Evolutionary conservation across 1,140 invertebrate species (phyloP), one percentile per base, ranked within the genome.

Genomic region (Phocides pigmalion): DNA sequence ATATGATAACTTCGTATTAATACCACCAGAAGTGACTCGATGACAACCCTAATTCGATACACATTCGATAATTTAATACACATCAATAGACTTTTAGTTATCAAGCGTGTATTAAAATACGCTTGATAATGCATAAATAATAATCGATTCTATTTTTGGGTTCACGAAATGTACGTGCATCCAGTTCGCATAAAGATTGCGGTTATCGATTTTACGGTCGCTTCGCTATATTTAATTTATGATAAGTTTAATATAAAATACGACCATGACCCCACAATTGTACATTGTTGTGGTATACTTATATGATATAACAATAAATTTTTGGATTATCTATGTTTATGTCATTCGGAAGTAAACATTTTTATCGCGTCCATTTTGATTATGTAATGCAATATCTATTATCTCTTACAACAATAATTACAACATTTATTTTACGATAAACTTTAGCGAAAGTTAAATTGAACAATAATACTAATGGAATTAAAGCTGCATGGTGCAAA

Each of bases 71-170:
- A 62, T 66, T 66, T 66, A 66, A 50, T 47, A 64, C 49, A 66
- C 68, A 69, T 62, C 50, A 50, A 62, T 74, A 59, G 59, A 50
- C 71, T 70, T 70, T 68, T 70, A 66, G 64, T 70, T 76, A 35
- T n/a, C 32, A 12, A 4, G 32, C 32, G 32, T 35, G 32, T 35
- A 35, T 74, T 72, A 74, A 78, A 78, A 81, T 62, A 71, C 63
- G 72, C 35, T 58, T 70, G 68, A 78, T 76, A 80, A 82, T 82
- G 68, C 64, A 78, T 86, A 80, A 83, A 84, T 28, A 8, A 28
- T 28, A 76, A 87, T 89, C 76, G 86, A 84, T 84, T 70, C 64
- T 71, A 56, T 70, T 85, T 86, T 76, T 65, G 76, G 82, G 74
- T 82, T 73, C 70, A 68, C 63, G 42, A 70, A 66, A 75, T 71